Evolutionary conservation across 1,140 invertebrate genomes (phyloP), one percentile per base, ranked within the genome.

Genomic region (Pissodes strobi): DNA sequence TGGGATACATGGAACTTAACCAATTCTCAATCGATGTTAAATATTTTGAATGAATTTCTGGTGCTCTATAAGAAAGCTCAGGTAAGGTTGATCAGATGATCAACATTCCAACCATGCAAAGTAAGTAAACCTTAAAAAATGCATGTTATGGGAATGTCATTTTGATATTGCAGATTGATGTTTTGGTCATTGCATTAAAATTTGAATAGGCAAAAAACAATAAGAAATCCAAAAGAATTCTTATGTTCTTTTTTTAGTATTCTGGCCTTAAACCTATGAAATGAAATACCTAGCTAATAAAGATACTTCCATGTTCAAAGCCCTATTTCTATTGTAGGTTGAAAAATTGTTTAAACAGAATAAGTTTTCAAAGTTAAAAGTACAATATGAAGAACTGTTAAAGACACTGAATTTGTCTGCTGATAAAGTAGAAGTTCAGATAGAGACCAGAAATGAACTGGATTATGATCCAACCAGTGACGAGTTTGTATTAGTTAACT

Each of bases 381-480:
- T 64, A 39, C 75, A 78, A 55, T 79, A 78, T 66, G 46, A 70
- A 27, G 55, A 27, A 67, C 69, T 19, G 13, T 39, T 9, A 41
- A 75, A 34, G 55, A 66, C 38, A 41, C 62, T 52, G 37, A 38
- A 38, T n/a, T 55, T 76, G 13, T 12, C 55, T 37, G 58, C 70
- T 10, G 63, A 75, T 41, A 71, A 79, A 69, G 59, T 79, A 22
- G 78, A 79, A 69, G 64, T 79, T 41, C 64, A 62, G 38, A 67
- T 78, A 38, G 76, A 76, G 12, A 61, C 53, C n/a, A 67, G 48
- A 19, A 58, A 45, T 62, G 39, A 58, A 19, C 17, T 23, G 39
- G 59, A 62, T 6, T 41, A 34, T 2, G 43, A 48, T 21, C 9
- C 18, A 21, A 45, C 4, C 10, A 27, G 12, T 43, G 52, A 56